A percentile compares a stretch with the other conserved stretches of the same genome.
phyloP scores from a whole-genome alignment of 2,113 vertebrate species.

The Lonchura striata region DNA sequence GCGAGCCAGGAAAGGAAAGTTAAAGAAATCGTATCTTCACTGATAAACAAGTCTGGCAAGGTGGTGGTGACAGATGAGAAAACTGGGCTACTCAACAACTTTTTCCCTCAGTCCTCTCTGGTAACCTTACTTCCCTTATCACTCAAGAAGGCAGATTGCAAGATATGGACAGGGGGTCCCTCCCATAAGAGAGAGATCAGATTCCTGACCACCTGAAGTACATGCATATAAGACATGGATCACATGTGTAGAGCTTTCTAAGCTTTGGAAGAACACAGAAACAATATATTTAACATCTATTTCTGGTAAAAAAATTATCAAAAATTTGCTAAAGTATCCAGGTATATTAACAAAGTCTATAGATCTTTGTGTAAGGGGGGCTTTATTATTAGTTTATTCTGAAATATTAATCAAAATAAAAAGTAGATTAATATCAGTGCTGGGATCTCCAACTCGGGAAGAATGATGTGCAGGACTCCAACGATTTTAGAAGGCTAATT shows the following conservation, averaged over 20 bases:
- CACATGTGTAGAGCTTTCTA: background rate
- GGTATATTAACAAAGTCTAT: conserved; percentile 2
- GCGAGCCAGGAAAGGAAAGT: background rate
- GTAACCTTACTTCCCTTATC: background rate
- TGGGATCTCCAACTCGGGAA: too few relatives aligned
- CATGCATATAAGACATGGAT: background rate
- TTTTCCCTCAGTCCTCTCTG: background rate
- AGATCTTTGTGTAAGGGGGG: background rate
- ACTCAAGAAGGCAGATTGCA: background rate
- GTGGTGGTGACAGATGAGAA: background rate
- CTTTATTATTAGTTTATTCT: background rate
- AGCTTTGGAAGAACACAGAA: conserved; percentile 11
- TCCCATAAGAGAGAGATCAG: background rate
- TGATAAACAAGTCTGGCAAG: background rate
- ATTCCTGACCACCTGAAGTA: background rate
- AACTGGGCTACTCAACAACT: background rate
- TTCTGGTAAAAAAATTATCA: background rate
- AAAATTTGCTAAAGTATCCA: background rate
- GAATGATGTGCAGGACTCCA: too few relatives aligned
- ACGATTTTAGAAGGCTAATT: too few relatives aligned
- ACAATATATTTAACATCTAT: conserved; percentile 48
- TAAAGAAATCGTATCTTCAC: background rate
- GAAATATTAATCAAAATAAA: background rate
- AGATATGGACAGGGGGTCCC: background rate
- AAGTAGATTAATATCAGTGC: background rate